Evolutionary conservation across 2,888 invertebrate species (phyloP).

Genomic region (Drosophila austrosaltans): DNA sequence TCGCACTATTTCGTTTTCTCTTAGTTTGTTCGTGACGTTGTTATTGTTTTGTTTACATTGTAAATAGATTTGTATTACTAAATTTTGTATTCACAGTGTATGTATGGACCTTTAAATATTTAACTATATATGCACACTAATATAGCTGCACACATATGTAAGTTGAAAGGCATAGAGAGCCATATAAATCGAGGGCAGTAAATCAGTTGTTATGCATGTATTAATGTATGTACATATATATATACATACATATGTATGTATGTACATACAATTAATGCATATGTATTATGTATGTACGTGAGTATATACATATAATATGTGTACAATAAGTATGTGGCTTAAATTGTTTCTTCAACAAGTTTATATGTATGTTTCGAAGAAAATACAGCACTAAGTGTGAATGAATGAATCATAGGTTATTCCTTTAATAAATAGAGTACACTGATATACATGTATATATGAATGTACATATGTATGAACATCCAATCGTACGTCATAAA

Average conservation of each 20-base stretch:
- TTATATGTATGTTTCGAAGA: neutral
- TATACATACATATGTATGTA: neutral
- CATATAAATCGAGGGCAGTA: neutral
- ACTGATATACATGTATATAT: neutral
- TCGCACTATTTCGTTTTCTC: neutral
- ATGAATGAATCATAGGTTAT: constrained; percentile 8
- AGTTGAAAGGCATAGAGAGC: neutral
- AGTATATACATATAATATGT: too few species aligned
- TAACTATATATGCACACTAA: constrained; percentile 3
- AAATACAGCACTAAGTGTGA: neutral
- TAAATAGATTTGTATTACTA: constrained; percentile 11
- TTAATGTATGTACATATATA: neutral
- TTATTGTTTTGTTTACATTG: constrained; percentile 12
- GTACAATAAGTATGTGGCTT: neutral
- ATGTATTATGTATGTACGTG: constrained; percentile 5
- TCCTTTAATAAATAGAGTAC: neutral
- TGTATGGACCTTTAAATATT: constrained; percentile 6
- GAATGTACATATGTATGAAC: neutral
- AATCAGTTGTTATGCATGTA: neutral
- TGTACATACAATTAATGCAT: neutral
- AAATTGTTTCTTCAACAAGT: neutral
- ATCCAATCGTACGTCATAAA: constrained; percentile 2
- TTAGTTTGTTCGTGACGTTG: constrained; percentile 7
- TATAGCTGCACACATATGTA: neutral
- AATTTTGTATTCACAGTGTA: constrained; percentile 1